Conservation (phyloP, 2,797 vertebrate genomes). For the Sebastes iracundus region DNA sequence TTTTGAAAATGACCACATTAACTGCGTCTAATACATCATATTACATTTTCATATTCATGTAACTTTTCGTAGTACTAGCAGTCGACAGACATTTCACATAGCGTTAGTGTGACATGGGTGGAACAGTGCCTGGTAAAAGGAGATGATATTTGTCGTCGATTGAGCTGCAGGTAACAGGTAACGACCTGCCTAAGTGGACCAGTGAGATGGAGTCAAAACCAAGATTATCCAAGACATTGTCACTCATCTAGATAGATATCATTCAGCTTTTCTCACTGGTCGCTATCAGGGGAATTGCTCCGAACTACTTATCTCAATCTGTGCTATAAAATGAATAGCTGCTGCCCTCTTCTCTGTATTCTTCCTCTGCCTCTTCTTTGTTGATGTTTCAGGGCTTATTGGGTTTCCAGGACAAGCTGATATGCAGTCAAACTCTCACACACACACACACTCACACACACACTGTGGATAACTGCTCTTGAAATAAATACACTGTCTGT, state of each 20-base stretch:
- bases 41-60: too few species aligned
- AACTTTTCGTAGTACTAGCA: too few species aligned
- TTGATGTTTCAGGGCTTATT: slow-evolving; percentile 38
- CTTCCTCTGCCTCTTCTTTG: slow-evolving; percentile 13
- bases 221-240: background rate
- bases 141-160: background rate
- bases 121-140: too few species aligned
- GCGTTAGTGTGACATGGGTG: too few species aligned
- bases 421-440: background rate
- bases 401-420: slow-evolving; percentile 10
- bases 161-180: background rate
- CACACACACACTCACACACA: background rate
- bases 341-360: background rate
- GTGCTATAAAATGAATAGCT: background rate
- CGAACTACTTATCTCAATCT: background rate
- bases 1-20: background rate
- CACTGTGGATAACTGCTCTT: slow-evolving; percentile 16
- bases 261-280: background rate
- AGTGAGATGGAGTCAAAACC: background rate
- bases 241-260: background rate
- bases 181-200: background rate
- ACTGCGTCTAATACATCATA: background rate
- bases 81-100: too few species aligned
- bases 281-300: background rate
- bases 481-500: slow-evolving; percentile 1